A percentile compares a stretch with the other conserved stretches of the same genome.
Evolutionary conservation across 64 coral and sea anemone genomes (phyloP).

Genomic region (Trachythela sp.): DNA sequence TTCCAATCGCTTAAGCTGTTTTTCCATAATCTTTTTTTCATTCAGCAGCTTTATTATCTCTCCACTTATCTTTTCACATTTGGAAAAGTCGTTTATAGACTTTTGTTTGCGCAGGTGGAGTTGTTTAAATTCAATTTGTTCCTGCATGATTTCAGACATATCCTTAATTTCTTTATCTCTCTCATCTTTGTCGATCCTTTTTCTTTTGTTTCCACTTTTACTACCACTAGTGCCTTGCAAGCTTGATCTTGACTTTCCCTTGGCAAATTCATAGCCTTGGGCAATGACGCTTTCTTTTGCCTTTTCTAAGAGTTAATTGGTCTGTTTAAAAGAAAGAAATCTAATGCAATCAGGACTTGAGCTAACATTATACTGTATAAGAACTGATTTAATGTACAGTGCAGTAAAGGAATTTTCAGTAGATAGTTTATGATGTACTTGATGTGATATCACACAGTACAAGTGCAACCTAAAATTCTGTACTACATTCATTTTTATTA

Average conservation of each 20-base stretch:
- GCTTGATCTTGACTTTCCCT: neutral
- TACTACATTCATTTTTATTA: too few species aligned
- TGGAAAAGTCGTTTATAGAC: neutral
- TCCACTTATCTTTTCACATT: neutral
- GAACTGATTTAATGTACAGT: too few species aligned
- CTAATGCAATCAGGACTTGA: neutral
- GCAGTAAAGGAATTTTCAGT: too few species aligned
- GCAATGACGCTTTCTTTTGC: neutral
- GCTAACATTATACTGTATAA: too few species aligned
- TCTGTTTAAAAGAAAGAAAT: neutral
- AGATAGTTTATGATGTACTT: too few species aligned
- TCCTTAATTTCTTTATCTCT: too few species aligned
- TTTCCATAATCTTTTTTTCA: neutral
- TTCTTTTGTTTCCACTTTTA: neutral
- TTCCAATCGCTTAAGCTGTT: constrained; percentile 2
- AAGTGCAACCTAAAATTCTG: too few species aligned
- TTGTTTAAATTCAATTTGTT: neutral
- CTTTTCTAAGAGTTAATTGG: constrained; percentile 2
- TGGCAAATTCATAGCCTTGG: neutral
- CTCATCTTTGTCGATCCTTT: neutral
- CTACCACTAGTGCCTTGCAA: neutral
- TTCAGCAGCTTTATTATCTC: neutral
- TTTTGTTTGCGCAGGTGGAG: neutral
- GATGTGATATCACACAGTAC: too few species aligned
- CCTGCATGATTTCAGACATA: neutral